Conservation (phyloP, 2,888 invertebrate species). For the Phengaris arion region DNA sequence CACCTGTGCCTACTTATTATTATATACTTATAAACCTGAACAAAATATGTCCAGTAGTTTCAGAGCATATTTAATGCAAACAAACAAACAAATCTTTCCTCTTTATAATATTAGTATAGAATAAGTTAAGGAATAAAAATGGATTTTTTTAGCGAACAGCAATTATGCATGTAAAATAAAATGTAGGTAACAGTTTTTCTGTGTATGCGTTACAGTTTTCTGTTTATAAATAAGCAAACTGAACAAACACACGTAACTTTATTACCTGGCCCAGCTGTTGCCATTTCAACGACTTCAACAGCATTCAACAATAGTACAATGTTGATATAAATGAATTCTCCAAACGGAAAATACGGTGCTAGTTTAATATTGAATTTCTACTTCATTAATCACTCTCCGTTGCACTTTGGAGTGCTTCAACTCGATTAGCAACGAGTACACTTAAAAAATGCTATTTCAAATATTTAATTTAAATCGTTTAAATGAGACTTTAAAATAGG, state of each 20-base stretch:
- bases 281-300: not conserved
- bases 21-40: too few relatives aligned
- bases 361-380: not conserved
- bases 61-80: too few relatives aligned
- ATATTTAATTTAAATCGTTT: not conserved
- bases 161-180: too few relatives aligned
- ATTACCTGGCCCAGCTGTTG: not conserved
- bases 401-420: not conserved
- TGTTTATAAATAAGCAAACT: not conserved
- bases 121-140: too few relatives aligned
- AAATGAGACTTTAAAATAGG: too few relatives aligned
- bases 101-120: too few relatives aligned
- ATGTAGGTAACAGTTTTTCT: too few relatives aligned
- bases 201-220: not conserved
- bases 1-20: too few relatives aligned
- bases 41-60: too few relatives aligned
- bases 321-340: slow-evolving; percentile 1
- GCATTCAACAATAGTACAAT: not conserved
- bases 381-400: not conserved
- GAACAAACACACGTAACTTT: not conserved
- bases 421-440: not conserved
- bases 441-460: not conserved
- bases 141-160: too few relatives aligned
- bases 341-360: not conserved
- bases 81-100: too few relatives aligned